Evolutionary conservation across 1,140 invertebrate species (phyloP), one percentile per base, ranked within the genome.

Genomic region (Drosophila punjabiensis): DNA sequence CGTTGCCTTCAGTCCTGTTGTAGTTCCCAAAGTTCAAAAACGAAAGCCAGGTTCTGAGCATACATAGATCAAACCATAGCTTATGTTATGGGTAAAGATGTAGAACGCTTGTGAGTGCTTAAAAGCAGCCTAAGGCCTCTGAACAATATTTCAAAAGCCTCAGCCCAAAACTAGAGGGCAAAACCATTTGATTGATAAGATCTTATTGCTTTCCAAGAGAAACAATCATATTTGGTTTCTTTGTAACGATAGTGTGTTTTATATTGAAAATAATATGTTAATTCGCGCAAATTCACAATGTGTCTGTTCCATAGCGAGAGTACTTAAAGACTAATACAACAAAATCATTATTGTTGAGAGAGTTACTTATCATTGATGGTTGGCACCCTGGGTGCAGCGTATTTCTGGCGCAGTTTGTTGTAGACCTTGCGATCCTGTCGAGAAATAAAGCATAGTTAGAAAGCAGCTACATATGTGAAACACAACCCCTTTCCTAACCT

Each of bases 381-480:
- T 30, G 82, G 76, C 41, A 76, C 50, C 5, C 91, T 67, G 4
- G 92, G 91, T 43, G 92, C 91, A 18, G 92, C 92, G 53, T 93
- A 93, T 53, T 93, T 93, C 48, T 85, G 58, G 43, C 92, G 88
- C 58, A 93, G 76, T 60, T 91, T 93, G 35, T 93, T 86, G 43
- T 93, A 93, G 7, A 85, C 55, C 56, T 93, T 93, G 53, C 89
- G 92, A 80, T 93, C 92, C 91, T 93, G 28, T 50, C 13, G 18
- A 67, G 10, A 37, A 43, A 32, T 13, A 53, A 0, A 37, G 1
- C 7, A 37, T 0, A 1, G 14, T 59, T 28, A 33, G 1, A 1
- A 8, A 11, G 1, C 4, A 11, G 3, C 24, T 24, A 11, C 11
- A n/a, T 11, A 1, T 18, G 20, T 6, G 1, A n/a, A 18, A 2